Conservation (phyloP, 2,113 vertebrate species). For the Mionectes macconnelli region DNA sequence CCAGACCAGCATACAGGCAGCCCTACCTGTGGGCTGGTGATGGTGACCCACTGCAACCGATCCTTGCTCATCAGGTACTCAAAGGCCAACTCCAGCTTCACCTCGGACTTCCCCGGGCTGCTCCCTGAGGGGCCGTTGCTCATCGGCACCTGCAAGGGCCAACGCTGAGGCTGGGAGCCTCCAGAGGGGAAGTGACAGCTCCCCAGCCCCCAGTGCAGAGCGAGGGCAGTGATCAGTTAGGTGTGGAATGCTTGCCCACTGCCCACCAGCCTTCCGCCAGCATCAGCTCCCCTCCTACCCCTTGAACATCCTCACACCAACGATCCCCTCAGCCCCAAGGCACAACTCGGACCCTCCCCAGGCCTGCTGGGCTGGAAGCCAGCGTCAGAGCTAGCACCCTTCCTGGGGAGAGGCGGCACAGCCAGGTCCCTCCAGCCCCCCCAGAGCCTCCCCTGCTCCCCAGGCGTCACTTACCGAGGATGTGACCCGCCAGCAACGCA, state of each 20-base stretch:
- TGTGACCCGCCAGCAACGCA: slow-evolving; percentile 97
- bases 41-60: slow-evolving; percentile 97
- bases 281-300: neutral
- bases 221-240: neutral
- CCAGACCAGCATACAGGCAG: neutral
- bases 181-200: neutral
- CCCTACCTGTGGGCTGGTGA: slow-evolving; percentile 94
- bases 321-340: neutral
- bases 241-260: neutral
- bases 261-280: neutral
- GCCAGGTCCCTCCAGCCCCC: neutral
- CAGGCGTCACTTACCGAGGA: slow-evolving; percentile 86
- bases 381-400: neutral
- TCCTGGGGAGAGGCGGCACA: neutral
- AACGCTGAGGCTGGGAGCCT: neutral
- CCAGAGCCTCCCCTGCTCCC: neutral
- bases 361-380: neutral
- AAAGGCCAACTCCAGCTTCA: slow-evolving; percentile 96
- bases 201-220: neutral
- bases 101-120: slow-evolving; percentile 85
- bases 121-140: slow-evolving; percentile 82
- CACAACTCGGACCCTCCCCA: accelerated
- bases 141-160: slow-evolving; percentile 83
- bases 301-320: accelerated
- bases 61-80: slow-evolving; percentile 99